These are phyloP conservation scores for Ovis aries DNA, from an alignment of 2,113 vertebrate species.

Conservation along the genomic window ARS-UI_Ramb_v3.0 NC_056060.1:91290001-91290500, in stretches of 20 bases:
- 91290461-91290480: constrained; percentile 3
- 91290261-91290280: not conserved
- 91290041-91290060: not conserved
- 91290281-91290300: not conserved
- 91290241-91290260: not conserved
- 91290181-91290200: not conserved
- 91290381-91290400: not conserved
- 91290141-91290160: not conserved
- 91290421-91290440: not conserved
- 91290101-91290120: not conserved
- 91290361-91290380: not conserved
- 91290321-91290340: not conserved
- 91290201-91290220: not conserved
- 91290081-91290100: not conserved
- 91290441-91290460: constrained; percentile 5
- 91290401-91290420: constrained; percentile 4
- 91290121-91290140: constrained; percentile 30
- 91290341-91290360: not conserved
- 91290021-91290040: not conserved
- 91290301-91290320: not conserved
- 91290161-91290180: not conserved
- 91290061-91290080: not conserved
- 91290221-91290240: not conserved
- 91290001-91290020: not conserved
- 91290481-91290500: constrained; percentile 50